Base-by-base conservation (phyloP, 1,140 invertebrate species). In the Ceratina calcarata region DNA sequence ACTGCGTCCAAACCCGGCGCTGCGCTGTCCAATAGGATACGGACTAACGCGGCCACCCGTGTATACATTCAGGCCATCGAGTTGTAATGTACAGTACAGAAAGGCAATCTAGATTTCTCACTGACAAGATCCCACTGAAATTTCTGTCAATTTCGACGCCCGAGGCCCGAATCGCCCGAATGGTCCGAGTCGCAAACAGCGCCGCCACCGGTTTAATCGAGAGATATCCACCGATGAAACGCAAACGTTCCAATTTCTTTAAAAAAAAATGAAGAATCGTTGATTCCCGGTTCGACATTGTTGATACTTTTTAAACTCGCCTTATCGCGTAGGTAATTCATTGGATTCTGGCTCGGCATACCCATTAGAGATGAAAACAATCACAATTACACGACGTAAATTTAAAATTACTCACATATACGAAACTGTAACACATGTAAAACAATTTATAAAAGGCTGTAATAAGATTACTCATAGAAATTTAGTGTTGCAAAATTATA, bases 41-140 rank as follows among this genome's bases (percentile, higher is more conserved):
- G 75, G 80, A 83, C 80, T 86, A 80, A 86, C 82, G 77, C 82
- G 73, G 62, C 82, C 80, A 69, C 71, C 70, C 86, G 80, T 32
- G 12, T 7, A 13, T 78, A 80, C 80, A 87, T 87, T 87, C 77
- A 24, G 78, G 74, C 79, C 76, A 87, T 87, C 86, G 85, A 87
- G 80, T 83, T 82, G 86, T 85, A 87, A 86, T 73, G 82, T 74
- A 78, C 80, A 74, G 72, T 81, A 87, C 70, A 32, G 77, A 80
- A 87, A 87, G 76, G 85, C 86, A 88, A 86, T 88, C 83, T 74
- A 83, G 81, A 73, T 79, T 74, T 71, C 83, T 66, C 79, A 61
- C 82, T 65, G 82, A 76, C 83, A 79, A 83, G 83, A 80, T 84
- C 74, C 57, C 32, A 18, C 53, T 58, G 67, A 67, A 84, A 84